These are phyloP conservation scores for Carabus problematicus DNA, from an alignment of 2,888 invertebrate species.

Conservation along the genomic window DNA sequence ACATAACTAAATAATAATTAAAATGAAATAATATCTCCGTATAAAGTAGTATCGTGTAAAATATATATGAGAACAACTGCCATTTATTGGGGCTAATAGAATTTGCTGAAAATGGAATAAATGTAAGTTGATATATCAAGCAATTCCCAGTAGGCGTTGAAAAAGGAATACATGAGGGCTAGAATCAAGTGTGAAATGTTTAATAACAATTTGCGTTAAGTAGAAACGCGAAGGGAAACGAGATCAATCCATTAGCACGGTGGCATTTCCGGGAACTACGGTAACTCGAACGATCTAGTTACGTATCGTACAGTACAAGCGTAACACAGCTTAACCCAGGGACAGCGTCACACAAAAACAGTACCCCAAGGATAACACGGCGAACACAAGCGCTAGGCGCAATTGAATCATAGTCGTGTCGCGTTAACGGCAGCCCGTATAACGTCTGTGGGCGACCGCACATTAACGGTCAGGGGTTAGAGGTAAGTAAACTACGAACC, in stretches of 20 bases:
- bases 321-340: background rate
- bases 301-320: background rate
- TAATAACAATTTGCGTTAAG: too few relatives aligned
- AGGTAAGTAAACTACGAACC: background rate
- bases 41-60: too few relatives aligned
- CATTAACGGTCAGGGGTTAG: conserved; percentile 1
- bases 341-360: background rate
- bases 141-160: too few relatives aligned
- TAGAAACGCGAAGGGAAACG: background rate
- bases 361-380: background rate
- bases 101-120: too few relatives aligned
- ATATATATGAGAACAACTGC: too few relatives aligned
- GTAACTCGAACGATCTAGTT: conserved; percentile 1
- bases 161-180: too few relatives aligned
- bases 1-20: too few relatives aligned
- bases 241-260: background rate
- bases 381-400: background rate
- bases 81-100: too few relatives aligned
- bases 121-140: too few relatives aligned
- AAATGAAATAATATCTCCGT: too few relatives aligned
- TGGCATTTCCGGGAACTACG: conserved; percentile 1
- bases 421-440: background rate
- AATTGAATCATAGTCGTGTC: background rate
- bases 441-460: background rate
- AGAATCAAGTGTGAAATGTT: too few relatives aligned